Evolutionary conservation across 1,140 invertebrate genomes (phyloP), one percentile per base, ranked within the genome.

Genomic region (Brachionus asplanchnoidis): DNA sequence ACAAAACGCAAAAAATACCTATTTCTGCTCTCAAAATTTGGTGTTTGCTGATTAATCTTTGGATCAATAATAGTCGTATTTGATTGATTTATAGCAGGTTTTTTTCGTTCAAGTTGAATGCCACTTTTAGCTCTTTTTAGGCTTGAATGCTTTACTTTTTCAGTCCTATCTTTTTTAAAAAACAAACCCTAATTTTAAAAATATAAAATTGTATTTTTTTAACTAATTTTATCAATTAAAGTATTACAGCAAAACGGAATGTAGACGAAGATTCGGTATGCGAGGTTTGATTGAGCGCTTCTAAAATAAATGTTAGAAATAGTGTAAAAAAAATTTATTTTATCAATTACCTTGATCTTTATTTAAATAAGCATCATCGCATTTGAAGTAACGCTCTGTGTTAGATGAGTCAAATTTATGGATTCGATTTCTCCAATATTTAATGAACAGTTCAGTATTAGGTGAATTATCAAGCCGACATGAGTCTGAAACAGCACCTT

Each of bases 51-150:
- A 0, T 46, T 77, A 14, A 50, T 26, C 20, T 75, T 75, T 3
- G 70, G 14, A 3, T 75, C 70, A 40, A 14, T 75, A 40, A 75
- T 1, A 42, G 73, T 70, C 0, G 26, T 77, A 50, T 26, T 26
- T 26, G 20, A 46, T 50, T 17, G 40, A 50, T 77, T 50, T 50
- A 50, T 20, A 26, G 17, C 17, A n/a, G 70, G 11, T 23, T 77
- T 77, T 50, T 77, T 60, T 23, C 79, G 5, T 82, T 82, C 79
- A 9, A 82, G 14, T 36, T 82, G 79, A 23, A 82, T 28, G 12
- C 79, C 79, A 46, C 79, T 82, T 44, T 82, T 82, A 9, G 79
- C 79, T 20, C 79, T 53, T 65, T 82, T 82, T 28, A 82, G n/a
- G 20, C 79, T 65, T 20, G 53, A 46, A 68, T 82, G 79, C 26